A percentile compares a stretch with the other conserved stretches of the same genome.
Evolutionary conservation across 1,140 invertebrate genomes (phyloP).

Genomic region (Heterodera carotae): DNA sequence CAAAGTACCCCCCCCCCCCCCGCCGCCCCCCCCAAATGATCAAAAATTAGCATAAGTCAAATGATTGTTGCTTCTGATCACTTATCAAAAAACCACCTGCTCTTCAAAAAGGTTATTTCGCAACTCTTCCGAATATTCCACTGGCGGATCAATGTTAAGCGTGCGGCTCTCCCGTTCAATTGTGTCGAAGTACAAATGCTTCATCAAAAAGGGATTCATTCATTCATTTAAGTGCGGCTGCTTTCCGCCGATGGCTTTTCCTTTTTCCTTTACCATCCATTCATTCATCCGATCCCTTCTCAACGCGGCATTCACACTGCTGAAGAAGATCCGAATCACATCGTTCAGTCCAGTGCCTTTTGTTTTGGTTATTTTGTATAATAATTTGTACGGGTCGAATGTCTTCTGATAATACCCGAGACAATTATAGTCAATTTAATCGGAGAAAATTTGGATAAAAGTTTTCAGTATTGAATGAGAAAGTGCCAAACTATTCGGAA

Average conservation of each 20-base stretch:
- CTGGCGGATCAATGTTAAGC: constrained; percentile 1
- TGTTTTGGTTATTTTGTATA: background rate
- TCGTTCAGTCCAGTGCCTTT: constrained; percentile 28
- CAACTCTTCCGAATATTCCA: constrained; percentile 23
- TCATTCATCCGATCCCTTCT: constrained; percentile 12
- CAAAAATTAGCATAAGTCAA: background rate
- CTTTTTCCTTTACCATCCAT: constrained; percentile 13
- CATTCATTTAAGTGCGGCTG: too few relatives aligned
- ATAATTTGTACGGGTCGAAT: too few relatives aligned
- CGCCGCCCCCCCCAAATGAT: background rate
- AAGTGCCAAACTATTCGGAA: too few relatives aligned
- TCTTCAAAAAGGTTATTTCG: constrained; percentile 16
- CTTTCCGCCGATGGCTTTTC: background rate
- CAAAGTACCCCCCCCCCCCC: too few relatives aligned
- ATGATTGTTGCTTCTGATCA: background rate
- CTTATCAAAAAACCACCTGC: constrained; percentile 4
- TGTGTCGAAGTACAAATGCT: constrained; percentile 30
- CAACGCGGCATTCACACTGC: constrained; percentile 22
- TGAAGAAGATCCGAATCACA: constrained; percentile 27
- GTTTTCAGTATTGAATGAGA: too few relatives aligned
- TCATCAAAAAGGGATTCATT: too few relatives aligned
- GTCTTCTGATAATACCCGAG: too few relatives aligned
- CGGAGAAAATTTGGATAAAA: too few relatives aligned
- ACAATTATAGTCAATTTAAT: too few relatives aligned
- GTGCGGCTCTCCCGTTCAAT: background rate